Evolutionary conservation across 2,113 vertebrate genomes (phyloP).

Genomic region (Daubentonia madagascariensis): DNA sequence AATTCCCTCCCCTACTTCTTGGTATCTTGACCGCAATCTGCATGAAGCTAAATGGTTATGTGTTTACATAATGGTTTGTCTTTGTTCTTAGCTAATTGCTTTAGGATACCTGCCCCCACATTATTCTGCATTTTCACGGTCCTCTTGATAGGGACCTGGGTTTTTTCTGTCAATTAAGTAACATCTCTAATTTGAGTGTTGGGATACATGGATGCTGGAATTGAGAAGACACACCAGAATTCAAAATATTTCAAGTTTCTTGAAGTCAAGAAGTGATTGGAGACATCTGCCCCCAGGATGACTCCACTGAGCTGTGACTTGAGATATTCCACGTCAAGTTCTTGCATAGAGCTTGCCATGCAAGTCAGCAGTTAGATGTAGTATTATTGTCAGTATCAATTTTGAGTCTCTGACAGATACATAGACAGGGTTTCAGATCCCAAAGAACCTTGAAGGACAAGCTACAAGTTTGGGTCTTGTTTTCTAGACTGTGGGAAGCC

Average conservation of each 20-base stretch:
- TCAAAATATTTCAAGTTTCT: background rate
- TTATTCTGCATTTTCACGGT: slow-evolving; percentile 17
- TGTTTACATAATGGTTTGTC: slow-evolving; percentile 34
- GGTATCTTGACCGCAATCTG: slow-evolving; percentile 7
- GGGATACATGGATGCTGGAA: background rate
- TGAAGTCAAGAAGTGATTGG: background rate
- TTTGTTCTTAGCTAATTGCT: slow-evolving; percentile 54
- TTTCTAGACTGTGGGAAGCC: background rate
- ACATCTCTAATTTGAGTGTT: slow-evolving; percentile 31
- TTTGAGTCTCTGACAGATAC: background rate
- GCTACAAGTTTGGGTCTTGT: background rate
- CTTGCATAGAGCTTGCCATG: background rate
- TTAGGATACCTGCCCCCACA: background rate
- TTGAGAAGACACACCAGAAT: background rate
- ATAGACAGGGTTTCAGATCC: background rate
- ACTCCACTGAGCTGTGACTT: background rate
- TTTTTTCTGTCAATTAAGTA: slow-evolving; percentile 22
- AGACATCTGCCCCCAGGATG: background rate
- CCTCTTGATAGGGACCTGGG: background rate
- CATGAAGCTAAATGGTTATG: background rate
- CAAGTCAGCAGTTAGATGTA: background rate
- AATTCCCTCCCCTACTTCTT: background rate
- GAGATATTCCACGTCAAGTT: background rate
- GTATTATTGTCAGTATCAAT: background rate
- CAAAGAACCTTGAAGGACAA: background rate